Percentiles rank a stretch among this genome's conserved stretches.
Conservation (phyloP, 2,113 vertebrate species). For the Prochilodus magdalenae region DNA sequence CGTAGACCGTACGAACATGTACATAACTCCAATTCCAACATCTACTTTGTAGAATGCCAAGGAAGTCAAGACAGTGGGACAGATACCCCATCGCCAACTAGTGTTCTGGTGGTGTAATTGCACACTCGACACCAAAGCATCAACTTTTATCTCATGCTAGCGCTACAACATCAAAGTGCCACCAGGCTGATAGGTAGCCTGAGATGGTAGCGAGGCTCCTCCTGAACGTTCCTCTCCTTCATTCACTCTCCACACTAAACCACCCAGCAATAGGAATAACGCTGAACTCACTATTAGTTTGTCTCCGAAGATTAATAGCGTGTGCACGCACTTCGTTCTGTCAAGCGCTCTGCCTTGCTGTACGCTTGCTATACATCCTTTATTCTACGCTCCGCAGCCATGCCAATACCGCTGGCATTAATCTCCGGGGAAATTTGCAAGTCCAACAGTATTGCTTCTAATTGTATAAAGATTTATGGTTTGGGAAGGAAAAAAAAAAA, state of each 20-base stretch:
- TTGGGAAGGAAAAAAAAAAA: slow-evolving; percentile 4
- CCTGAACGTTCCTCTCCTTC: background rate
- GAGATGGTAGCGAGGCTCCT: too few species aligned
- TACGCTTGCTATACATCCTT: background rate
- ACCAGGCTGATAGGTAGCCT: too few species aligned
- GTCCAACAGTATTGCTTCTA: slow-evolving; percentile 37
- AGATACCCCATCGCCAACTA: too few species aligned
- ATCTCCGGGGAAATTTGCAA: slow-evolving; percentile 41
- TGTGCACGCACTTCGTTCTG: slow-evolving; percentile 14
- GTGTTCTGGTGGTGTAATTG: too few species aligned
- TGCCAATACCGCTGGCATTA: slow-evolving; percentile 27
- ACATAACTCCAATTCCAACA: too few species aligned
- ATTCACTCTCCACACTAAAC: background rate
- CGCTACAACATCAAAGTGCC: background rate
- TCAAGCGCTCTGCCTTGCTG: background rate
- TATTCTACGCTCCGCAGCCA: slow-evolving; percentile 13
- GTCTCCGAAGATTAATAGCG: slow-evolving; percentile 18
- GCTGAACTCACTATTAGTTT: slow-evolving; percentile 2
- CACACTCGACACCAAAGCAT: too few species aligned
- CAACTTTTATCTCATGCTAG: too few species aligned
- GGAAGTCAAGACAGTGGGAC: too few species aligned
- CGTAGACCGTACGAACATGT: too few species aligned
- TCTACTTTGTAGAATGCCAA: too few species aligned
- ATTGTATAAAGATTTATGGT: slow-evolving; percentile 46
- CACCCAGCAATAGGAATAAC: background rate